These are phyloP conservation scores for Lasioglossum figueresi DNA, from an alignment of 2,888 invertebrate genomes.

Conservation along the genomic window DNA sequence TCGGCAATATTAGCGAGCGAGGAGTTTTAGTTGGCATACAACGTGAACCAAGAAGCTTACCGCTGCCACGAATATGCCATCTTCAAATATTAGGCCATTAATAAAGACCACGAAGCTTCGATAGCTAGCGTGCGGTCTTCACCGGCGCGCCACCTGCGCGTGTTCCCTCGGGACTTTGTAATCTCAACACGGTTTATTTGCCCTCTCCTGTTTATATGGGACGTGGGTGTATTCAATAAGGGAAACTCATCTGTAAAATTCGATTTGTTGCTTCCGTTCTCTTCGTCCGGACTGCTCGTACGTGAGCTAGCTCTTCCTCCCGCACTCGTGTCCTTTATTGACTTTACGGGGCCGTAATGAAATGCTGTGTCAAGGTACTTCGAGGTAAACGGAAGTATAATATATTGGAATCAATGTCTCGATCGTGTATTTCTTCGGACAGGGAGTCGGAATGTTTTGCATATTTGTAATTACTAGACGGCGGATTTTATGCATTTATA, in stretches of 20 bases:
- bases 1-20: conserved; percentile 22
- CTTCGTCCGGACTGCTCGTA: conserved; percentile 22
- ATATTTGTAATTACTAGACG: background rate
- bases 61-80: conserved; percentile 78
- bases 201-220: conserved; percentile 74
- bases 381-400: conserved; percentile 15
- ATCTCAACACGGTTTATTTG: conserved; percentile 83
- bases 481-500: too few relatives aligned
- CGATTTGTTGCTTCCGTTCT: conserved; percentile 75
- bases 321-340: conserved; percentile 39
- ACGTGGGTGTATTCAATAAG: conserved; percentile 80
- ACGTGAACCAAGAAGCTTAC: conserved; percentile 76
- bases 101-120: conserved; percentile 81
- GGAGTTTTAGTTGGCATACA: conserved; percentile 41
- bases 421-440: background rate
- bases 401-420: background rate
- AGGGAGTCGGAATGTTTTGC: background rate
- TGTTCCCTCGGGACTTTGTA: conserved; percentile 81
- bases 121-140: conserved; percentile 74
- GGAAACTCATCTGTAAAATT: conserved; percentile 83
- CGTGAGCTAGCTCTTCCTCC: conserved; percentile 35
- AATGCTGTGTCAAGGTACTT: conserved; percentile 2
- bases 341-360: conserved; percentile 23
- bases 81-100: conserved; percentile 84
- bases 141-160: conserved; percentile 77